Percentiles rank a stretch among this genome's conserved stretches.
phyloP scores from a whole-genome alignment of 2,113 vertebrate genomes.

The Brevimyrus niger region DNA sequence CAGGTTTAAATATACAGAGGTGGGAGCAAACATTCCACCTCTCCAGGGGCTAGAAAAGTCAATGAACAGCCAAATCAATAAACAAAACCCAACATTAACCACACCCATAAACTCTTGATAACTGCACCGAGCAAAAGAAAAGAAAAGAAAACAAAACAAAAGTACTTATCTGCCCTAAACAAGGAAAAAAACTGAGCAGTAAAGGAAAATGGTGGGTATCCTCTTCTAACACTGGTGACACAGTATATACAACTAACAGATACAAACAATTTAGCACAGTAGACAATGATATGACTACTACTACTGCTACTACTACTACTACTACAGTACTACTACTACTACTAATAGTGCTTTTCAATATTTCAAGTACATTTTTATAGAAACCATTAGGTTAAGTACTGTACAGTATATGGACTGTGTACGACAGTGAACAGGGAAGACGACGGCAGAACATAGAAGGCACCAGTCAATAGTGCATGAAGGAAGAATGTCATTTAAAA shows the following conservation, averaged over 20 bases:
- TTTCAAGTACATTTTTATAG: no score
- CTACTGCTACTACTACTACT: no score
- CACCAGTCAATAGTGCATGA: not conserved
- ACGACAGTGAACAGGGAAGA: no score
- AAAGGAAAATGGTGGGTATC: not conserved
- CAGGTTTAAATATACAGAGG: not conserved
- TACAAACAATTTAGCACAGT: not conserved
- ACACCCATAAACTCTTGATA: not conserved
- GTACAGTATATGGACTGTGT: no score
- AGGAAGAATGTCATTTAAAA: not conserved
- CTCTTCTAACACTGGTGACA: not conserved
- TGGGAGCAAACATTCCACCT: not conserved
- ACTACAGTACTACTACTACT: no score
- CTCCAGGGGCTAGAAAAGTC: not conserved
- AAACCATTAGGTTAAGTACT: no score
- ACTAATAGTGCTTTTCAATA: no score
- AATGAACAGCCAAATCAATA: not conserved
- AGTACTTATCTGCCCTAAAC: not conserved
- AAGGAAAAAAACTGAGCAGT: not conserved
- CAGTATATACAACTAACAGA: not conserved
- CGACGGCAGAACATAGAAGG: not conserved
- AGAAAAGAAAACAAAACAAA: not conserved
- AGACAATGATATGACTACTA: not conserved
- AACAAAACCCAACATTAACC: not conserved
- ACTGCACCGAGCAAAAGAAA: not conserved